Percentiles rank a stretch among this genome's conserved stretches.
Conservation (phyloP, 2,113 vertebrate species). For the Sardina pilchardus region DNA sequence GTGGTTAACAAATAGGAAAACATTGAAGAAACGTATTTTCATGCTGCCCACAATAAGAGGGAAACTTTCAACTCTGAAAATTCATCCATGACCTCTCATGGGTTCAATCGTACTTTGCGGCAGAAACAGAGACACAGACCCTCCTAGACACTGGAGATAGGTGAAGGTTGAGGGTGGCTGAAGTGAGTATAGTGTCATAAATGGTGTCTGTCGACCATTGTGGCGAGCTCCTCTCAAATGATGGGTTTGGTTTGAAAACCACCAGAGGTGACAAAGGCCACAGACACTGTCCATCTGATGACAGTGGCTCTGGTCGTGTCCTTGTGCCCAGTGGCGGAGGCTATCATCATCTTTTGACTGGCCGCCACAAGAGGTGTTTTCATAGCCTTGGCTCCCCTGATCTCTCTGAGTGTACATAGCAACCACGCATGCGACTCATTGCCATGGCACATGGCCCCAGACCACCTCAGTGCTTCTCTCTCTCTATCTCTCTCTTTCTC, state of each 20-base stretch:
- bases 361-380: not conserved
- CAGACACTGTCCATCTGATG: not conserved
- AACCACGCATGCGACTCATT: not conserved
- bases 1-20: too few species aligned
- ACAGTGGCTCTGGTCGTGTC: not conserved
- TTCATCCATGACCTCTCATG: too few species aligned
- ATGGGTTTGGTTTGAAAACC: not conserved
- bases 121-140: too few species aligned
- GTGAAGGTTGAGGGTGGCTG: too few species aligned
- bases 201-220: not conserved
- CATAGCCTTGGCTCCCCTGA: not conserved
- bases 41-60: too few species aligned
- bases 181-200: too few species aligned
- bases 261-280: not conserved
- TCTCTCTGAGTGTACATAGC: not conserved
- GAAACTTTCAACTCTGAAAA: too few species aligned
- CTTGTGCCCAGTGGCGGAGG: not conserved
- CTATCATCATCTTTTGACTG: not conserved
- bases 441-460: not conserved
- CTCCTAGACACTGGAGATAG: too few species aligned
- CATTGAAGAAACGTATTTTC: too few species aligned
- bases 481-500: too few species aligned
- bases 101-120: too few species aligned
- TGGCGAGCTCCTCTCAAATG: not conserved
- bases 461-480: not conserved